Conservation (phyloP, 2,113 vertebrate species). For the Centropristis striata region DNA sequence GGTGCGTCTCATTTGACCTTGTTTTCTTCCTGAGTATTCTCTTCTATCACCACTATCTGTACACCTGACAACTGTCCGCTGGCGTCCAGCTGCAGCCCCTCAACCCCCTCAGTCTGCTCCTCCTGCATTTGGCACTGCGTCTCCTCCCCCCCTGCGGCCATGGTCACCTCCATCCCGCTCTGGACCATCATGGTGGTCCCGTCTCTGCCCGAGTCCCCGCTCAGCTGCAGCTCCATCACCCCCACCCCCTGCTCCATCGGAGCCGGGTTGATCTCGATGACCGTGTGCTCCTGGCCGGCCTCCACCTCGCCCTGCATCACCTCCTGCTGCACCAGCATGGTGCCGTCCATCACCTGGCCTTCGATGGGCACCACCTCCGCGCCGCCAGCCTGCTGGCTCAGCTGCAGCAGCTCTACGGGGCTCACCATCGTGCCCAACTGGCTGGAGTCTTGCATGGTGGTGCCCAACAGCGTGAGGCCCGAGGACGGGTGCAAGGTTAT, state of each 20-base stretch:
- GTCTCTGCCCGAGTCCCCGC: slow-evolving; percentile 59
- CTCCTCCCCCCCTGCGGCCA: slow-evolving; percentile 59
- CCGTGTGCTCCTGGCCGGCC: slow-evolving; percentile 76
- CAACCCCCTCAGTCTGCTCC: slow-evolving; percentile 86
- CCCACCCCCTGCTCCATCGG: slow-evolving; percentile 77
- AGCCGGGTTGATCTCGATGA: slow-evolving; percentile 93
- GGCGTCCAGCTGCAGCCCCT: slow-evolving; percentile 86
- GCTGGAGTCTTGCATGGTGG: slow-evolving; percentile 88
- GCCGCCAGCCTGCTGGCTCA: slow-evolving; percentile 87
- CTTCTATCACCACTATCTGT: slow-evolving; percentile 85
- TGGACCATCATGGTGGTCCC: slow-evolving; percentile 86
- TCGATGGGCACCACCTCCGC: slow-evolving; percentile 67
- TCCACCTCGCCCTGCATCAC: slow-evolving; percentile 65
- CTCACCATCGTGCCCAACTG: slow-evolving; percentile 89
- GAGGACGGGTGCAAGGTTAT: slow-evolving; percentile 92
- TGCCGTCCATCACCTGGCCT: slow-evolving; percentile 72
- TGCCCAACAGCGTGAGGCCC: slow-evolving; percentile 91
- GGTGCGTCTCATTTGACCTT: slow-evolving; percentile 70
- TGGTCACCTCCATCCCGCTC: slow-evolving; percentile 87
- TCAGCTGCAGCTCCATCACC: slow-evolving; percentile 84
- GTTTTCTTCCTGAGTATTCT: slow-evolving; percentile 74
- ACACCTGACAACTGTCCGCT: slow-evolving; percentile 82
- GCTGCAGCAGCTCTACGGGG: slow-evolving; percentile 92
- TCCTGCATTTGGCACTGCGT: slow-evolving; percentile 70
- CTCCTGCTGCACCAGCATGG: slow-evolving; percentile 76